Evolutionary conservation across 2,888 invertebrate genomes (phyloP).

Genomic region (Lottia scabra): DNA sequence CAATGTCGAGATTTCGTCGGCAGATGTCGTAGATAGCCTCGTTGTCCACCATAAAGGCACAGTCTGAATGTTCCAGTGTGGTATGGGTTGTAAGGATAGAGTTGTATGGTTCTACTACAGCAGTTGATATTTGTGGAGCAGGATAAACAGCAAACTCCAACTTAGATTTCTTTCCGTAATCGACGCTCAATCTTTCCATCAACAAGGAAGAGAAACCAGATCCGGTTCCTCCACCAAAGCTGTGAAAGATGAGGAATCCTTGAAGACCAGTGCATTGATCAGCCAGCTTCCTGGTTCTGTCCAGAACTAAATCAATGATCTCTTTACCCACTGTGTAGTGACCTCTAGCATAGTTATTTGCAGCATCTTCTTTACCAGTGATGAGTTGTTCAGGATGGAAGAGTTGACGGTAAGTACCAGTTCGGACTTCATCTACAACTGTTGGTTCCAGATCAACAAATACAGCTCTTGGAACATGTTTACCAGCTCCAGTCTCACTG

Average conservation of each 20-base stretch:
- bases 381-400: constrained; percentile 98
- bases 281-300: constrained; percentile 76
- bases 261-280: constrained; percentile 65
- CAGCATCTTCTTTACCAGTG: constrained; percentile 97
- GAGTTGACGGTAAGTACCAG: constrained; percentile 83
- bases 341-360: constrained; percentile 97
- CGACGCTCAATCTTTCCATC: constrained; percentile 86
- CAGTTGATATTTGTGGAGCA: constrained; percentile 89
- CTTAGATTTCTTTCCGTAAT: constrained; percentile 85
- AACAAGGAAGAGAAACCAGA: constrained; percentile 90
- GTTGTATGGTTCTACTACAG: constrained; percentile 96
- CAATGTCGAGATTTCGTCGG: constrained; percentile 83
- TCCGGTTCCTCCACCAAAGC: constrained; percentile 75
- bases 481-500: constrained; percentile 91
- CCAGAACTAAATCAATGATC: constrained; percentile 80
- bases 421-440: constrained; percentile 78
- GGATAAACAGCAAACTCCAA: constrained; percentile 91
- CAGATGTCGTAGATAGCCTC: constrained; percentile 92
- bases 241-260: constrained; percentile 65
- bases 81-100: constrained; percentile 96
- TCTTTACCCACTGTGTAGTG: constrained; percentile 95
- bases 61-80: constrained; percentile 91
- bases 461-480: constrained; percentile 92
- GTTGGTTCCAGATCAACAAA: constrained; percentile 97
- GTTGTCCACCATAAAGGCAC: constrained; percentile 96